Conservation (phyloP, 2,797 vertebrate species). For the Pampus argenteus region DNA sequence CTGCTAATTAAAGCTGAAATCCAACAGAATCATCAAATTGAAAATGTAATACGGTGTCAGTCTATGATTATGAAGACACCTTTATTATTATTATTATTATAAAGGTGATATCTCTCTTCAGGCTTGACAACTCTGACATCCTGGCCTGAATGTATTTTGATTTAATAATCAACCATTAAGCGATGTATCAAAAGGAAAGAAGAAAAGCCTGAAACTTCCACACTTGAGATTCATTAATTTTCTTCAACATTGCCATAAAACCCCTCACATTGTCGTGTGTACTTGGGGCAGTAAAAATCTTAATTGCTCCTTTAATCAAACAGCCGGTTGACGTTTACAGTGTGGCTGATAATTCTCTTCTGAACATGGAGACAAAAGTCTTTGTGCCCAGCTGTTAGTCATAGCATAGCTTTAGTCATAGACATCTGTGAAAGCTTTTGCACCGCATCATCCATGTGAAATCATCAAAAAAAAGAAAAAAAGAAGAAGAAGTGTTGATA, state of each 20-base stretch:
- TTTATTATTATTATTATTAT: no score
- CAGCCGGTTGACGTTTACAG: slow-evolving; percentile 12
- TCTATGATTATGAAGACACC: neutral
- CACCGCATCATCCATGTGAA: slow-evolving; percentile 43
- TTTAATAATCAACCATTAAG: neutral
- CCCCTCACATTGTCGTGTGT: neutral
- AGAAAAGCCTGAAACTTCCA: neutral
- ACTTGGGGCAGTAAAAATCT: neutral
- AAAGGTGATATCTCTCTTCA: neutral
- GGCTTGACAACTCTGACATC: neutral
- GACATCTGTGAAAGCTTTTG: slow-evolving; percentile 53
- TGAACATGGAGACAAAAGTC: slow-evolving; percentile 53
- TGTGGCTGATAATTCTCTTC: slow-evolving; percentile 17
- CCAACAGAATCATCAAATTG: neutral
- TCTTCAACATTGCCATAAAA: neutral
- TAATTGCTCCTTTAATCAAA: slow-evolving; percentile 13
- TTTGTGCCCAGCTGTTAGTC: slow-evolving; percentile 61
- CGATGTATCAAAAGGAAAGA: neutral
- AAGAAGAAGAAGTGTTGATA: slow-evolving; percentile 43
- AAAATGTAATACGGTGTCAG: neutral
- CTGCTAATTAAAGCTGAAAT: slow-evolving; percentile 25
- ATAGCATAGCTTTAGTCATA: slow-evolving; percentile 42
- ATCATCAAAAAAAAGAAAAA: slow-evolving; percentile 19
- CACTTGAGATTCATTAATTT: neutral
- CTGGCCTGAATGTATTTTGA: neutral